phyloP scores from a whole-genome alignment of 2,113 vertebrate genomes.

The Recurvirostra avosetta region DNA sequence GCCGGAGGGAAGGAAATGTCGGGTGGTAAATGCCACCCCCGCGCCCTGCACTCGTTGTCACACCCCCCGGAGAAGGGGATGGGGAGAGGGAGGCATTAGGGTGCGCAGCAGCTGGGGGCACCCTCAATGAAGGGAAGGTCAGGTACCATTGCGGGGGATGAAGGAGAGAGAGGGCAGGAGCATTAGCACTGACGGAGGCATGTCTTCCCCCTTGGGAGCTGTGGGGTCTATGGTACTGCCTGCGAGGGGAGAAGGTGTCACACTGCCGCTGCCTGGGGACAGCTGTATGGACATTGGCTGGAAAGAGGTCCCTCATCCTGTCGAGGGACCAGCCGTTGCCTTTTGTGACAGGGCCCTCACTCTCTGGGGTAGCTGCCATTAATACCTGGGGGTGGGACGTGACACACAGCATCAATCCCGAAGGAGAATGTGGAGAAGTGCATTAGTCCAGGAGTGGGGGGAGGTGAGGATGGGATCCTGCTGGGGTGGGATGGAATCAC shows the following conservation, averaged over 20 bases:
- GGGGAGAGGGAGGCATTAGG: not conserved
- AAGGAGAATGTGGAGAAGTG: not conserved
- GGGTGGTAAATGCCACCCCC: too few species aligned
- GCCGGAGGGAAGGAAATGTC: not conserved
- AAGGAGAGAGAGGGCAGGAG: not conserved
- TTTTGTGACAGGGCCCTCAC: rapidly evolving
- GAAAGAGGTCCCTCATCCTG: not conserved
- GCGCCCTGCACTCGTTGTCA: not conserved
- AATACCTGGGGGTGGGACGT: not conserved
- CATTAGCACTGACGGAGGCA: rapidly evolving
- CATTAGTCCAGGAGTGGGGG: rapidly evolving
- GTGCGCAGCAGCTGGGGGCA: not conserved
- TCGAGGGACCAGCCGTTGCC: not conserved
- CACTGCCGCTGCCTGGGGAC: not conserved
- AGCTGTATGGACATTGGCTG: not conserved
- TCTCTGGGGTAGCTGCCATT: rapidly evolving
- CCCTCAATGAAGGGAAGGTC: rapidly evolving
- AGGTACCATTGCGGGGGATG: not conserved
- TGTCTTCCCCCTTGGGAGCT: not conserved
- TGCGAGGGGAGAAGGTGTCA: not conserved
- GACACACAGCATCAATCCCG: not conserved
- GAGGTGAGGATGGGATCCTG: not conserved
- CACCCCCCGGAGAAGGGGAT: rapidly evolving
- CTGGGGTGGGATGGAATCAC: rapidly evolving
- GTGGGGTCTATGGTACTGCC: not conserved